Conservation (phyloP, 2,888 invertebrate genomes). For the Drosophila maculinotata region DNA sequence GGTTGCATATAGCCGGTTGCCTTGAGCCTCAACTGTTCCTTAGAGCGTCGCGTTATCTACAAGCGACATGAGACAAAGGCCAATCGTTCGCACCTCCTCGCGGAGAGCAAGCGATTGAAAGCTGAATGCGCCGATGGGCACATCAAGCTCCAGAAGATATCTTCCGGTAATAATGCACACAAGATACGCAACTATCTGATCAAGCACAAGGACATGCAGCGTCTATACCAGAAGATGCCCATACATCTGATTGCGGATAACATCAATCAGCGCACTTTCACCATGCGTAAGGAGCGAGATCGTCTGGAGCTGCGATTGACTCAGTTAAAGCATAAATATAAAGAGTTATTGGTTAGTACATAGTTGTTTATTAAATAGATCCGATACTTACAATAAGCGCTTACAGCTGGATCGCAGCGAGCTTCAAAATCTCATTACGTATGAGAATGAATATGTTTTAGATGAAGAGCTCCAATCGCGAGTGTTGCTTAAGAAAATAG, state of each 20-base stretch:
- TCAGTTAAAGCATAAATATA: conserved; percentile 69
- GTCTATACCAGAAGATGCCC: conserved; percentile 83
- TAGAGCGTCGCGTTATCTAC: conserved; percentile 74
- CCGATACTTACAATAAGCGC: no score
- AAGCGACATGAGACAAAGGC: conserved; percentile 71
- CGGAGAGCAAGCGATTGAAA: conserved; percentile 66
- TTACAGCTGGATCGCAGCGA: conserved; percentile 69
- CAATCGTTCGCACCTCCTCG: conserved; percentile 56
- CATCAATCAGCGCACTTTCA: conserved; percentile 83
- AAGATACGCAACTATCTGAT: conserved; percentile 80
- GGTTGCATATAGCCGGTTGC: not conserved
- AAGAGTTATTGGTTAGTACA: conserved; percentile 70
- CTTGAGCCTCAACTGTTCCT: not conserved
- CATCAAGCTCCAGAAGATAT: conserved; percentile 73
- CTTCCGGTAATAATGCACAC: conserved; percentile 71
- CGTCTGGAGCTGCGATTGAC: conserved; percentile 70
- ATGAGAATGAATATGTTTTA: conserved; percentile 76
- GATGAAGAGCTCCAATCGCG: conserved; percentile 77
- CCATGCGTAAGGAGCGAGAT: conserved; percentile 83
- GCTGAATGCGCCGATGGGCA: conserved; percentile 80
- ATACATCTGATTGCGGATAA: conserved; percentile 81
- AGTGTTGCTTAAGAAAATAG: conserved; percentile 76
- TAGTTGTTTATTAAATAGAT: no score
- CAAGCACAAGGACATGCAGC: conserved; percentile 81
- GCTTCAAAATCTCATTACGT: conserved; percentile 81